Evolutionary conservation across 2,797 vertebrate genomes (phyloP).

Genomic region (Trachops cirrhosus): DNA sequence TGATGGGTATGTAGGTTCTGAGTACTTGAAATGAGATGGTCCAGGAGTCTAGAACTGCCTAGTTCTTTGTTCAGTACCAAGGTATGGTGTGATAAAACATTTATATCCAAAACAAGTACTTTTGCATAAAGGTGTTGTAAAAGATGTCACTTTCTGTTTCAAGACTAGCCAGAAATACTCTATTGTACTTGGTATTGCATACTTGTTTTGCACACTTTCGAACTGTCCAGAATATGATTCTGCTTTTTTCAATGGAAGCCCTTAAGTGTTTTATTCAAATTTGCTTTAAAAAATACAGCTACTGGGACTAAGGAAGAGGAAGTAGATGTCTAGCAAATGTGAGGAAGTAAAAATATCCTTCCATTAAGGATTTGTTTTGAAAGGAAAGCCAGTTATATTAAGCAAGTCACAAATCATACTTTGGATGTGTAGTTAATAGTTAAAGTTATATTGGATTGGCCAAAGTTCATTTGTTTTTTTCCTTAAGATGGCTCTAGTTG

Average conservation of each 20-base stretch:
- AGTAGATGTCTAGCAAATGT: not conserved
- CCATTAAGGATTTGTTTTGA: constrained; percentile 28
- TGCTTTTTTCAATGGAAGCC: not conserved
- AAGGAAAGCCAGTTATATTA: constrained; percentile 2
- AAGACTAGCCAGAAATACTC: not conserved
- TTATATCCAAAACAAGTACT: constrained; percentile 12
- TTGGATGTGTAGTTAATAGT: not conserved
- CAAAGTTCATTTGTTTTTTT: not conserved
- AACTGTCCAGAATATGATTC: not conserved
- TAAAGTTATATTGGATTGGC: not conserved
- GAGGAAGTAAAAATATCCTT: constrained; percentile 40
- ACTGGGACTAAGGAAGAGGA: not conserved
- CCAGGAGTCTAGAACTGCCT: not conserved
- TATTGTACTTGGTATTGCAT: not conserved
- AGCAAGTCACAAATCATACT: not conserved
- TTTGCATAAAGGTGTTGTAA: constrained; percentile 8
- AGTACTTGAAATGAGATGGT: not conserved
- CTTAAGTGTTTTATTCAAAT: not conserved
- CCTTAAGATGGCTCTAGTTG: not conserved
- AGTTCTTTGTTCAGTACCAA: not conserved
- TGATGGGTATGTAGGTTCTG: not conserved
- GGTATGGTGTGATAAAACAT: not conserved
- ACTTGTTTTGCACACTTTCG: constrained; percentile 22
- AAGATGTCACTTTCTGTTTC: not conserved
- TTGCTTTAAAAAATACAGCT: not conserved